A percentile compares a stretch with the other conserved stretches of the same genome.
These are phyloP conservation scores for Sebastes miniatus DNA, from an alignment of 2,797 vertebrate species.

Conservation along the genomic window DNA sequence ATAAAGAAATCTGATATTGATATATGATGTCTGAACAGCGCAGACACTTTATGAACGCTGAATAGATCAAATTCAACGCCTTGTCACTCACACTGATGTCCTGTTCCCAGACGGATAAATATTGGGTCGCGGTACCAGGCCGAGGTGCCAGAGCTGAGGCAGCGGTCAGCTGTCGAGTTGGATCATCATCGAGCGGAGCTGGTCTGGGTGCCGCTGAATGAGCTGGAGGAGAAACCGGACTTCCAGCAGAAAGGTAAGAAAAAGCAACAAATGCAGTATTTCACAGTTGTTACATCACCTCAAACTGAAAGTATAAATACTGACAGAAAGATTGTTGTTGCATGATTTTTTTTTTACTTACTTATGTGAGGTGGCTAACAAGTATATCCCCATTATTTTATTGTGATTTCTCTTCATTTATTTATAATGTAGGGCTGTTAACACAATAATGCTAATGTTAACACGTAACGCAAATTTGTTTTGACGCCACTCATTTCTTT, in stretches of 20 bases:
- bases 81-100: not conserved
- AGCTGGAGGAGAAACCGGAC: slow-evolving; percentile 82
- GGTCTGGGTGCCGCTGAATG: slow-evolving; percentile 87
- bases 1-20: not conserved
- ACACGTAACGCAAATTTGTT: too few species aligned
- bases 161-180: slow-evolving; percentile 80
- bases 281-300: not conserved
- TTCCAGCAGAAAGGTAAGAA: slow-evolving; percentile 85
- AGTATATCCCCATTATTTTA: not conserved
- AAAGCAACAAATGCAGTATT: not conserved
- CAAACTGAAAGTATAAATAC: not conserved
- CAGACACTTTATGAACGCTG: not conserved
- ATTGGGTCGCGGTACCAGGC: slow-evolving; percentile 96
- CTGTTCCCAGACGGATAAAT: slow-evolving; percentile 90
- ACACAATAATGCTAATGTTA: too few species aligned
- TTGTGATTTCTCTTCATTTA: not conserved
- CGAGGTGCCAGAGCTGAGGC: slow-evolving; percentile 90
- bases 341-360: not conserved
- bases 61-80: not conserved
- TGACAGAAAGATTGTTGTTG: not conserved
- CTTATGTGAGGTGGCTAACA: not conserved
- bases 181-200: slow-evolving; percentile 90
- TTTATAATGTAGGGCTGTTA: not conserved
- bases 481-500: too few species aligned
- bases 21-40: not conserved